Evolutionary conservation across 2,113 vertebrate genomes (phyloP).

Genomic region (Mastomys natalensis): DNA sequence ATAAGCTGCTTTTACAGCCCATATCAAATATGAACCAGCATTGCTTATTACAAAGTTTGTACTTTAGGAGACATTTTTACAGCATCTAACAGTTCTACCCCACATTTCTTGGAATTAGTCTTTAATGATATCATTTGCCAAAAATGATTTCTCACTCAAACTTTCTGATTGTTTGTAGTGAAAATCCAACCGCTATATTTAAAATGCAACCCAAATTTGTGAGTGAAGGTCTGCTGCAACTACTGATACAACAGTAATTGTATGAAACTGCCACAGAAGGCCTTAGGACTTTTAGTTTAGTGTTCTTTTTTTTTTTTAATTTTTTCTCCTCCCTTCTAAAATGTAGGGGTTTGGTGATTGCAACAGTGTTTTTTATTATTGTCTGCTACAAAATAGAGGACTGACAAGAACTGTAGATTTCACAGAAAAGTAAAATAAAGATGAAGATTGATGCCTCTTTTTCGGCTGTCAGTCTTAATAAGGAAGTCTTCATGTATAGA

Average conservation of each 20-base stretch:
- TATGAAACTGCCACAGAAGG: slow-evolving; percentile 62
- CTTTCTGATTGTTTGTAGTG: slow-evolving; percentile 76
- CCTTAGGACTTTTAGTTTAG: slow-evolving; percentile 48
- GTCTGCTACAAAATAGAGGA: slow-evolving; percentile 82
- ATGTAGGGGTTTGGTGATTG: slow-evolving; percentile 32
- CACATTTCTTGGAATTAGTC: slow-evolving; percentile 80
- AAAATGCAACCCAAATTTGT: slow-evolving; percentile 67
- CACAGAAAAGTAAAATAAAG: slow-evolving; percentile 87
- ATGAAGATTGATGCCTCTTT: slow-evolving; percentile 85
- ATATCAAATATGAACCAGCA: slow-evolving; percentile 78
- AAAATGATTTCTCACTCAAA: slow-evolving; percentile 82
- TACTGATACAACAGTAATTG: slow-evolving; percentile 39
- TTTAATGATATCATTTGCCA: slow-evolving; percentile 79
- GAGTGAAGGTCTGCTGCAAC: slow-evolving; percentile 57
- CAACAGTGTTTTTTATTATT: slow-evolving; percentile 79
- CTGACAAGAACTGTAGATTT: slow-evolving; percentile 87
- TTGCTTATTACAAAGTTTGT: slow-evolving; percentile 82
- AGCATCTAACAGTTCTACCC: slow-evolving; percentile 63
- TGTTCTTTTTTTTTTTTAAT: too few relatives aligned
- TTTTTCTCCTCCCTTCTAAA: neutral
- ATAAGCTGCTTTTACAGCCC: slow-evolving; percentile 82
- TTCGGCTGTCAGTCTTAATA: slow-evolving; percentile 90
- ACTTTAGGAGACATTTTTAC: slow-evolving; percentile 82
- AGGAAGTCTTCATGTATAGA: slow-evolving; percentile 87
- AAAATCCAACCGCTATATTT: slow-evolving; percentile 73